These are phyloP conservation scores for Drymonia ruficornis DNA, from an alignment of 2,888 invertebrate species.

Conservation along the genomic window DNA sequence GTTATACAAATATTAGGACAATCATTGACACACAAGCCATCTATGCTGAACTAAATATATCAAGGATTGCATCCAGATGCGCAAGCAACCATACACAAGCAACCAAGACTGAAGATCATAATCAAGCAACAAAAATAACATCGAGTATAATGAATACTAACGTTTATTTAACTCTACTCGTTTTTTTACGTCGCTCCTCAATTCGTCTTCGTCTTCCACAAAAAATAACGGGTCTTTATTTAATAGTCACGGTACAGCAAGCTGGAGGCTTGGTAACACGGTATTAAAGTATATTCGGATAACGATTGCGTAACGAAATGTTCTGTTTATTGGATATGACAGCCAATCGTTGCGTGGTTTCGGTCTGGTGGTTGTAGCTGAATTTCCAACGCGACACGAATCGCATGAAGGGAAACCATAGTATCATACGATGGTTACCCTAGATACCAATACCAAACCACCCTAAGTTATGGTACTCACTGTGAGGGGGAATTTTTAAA, in stretches of 20 bases:
- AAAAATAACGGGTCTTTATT: constrained; percentile 2
- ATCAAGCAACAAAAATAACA: too few species aligned
- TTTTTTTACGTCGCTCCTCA: background rate
- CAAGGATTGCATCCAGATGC: too few species aligned
- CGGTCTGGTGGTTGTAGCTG: constrained; percentile 42
- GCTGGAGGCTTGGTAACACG: constrained; percentile 18
- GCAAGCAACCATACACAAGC: too few species aligned
- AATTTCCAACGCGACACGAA: constrained; percentile 23
- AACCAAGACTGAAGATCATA: too few species aligned
- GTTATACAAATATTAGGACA: too few species aligned
- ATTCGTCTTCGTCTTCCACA: background rate
- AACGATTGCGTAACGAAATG: constrained; percentile 51
- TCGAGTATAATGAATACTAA: background rate
- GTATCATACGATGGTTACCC: constrained; percentile 23
- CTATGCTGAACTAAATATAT: too few species aligned
- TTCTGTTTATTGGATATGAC: constrained; percentile 45
- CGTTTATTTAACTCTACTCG: background rate
- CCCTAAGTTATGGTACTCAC: too few species aligned
- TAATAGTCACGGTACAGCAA: constrained; percentile 7
- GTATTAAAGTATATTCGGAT: constrained; percentile 29
- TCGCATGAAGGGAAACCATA: too few species aligned
- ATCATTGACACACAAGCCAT: too few species aligned
- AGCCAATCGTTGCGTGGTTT: constrained; percentile 38
- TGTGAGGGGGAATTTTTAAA: background rate
- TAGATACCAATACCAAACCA: background rate